Conservation (phyloP, 2,797 vertebrate species). For the Antrozous pallidus region DNA sequence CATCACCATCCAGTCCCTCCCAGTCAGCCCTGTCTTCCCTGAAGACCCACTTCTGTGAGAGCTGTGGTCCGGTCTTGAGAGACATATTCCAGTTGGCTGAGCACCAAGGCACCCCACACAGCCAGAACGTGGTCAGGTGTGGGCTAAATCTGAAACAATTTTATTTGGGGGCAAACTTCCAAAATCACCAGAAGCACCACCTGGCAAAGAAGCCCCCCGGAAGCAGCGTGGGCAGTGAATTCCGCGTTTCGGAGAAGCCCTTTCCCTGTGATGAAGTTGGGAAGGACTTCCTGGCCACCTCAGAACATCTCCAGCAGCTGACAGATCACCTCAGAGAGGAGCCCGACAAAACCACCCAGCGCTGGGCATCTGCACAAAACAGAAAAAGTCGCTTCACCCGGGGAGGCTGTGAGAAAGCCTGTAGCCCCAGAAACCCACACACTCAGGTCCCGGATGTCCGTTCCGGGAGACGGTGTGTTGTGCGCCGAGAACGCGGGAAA, state of each 20-base stretch:
- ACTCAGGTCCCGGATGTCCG: neutral
- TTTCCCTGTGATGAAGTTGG: neutral
- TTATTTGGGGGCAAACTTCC: neutral
- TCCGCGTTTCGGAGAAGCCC: neutral
- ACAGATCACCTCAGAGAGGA: neutral
- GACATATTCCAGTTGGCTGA: neutral
- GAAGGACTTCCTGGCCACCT: neutral
- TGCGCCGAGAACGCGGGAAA: conserved; percentile 22
- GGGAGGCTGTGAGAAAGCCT: neutral
- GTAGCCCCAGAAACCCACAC: neutral
- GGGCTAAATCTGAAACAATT: neutral
- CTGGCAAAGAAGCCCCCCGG: neutral
- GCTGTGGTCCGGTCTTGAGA: neutral
- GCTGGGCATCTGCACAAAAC: neutral
- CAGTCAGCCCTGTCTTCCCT: neutral
- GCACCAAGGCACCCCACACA: neutral
- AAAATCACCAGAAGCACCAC: neutral
- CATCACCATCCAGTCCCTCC: neutral
- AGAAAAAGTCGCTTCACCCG: neutral
- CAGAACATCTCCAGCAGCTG: neutral
- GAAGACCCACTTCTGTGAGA: neutral
- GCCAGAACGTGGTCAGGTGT: neutral
- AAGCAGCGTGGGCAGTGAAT: neutral
- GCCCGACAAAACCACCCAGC: neutral
- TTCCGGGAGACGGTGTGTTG: neutral